Evolutionary conservation across 2,113 vertebrate species (phyloP), one percentile per base, ranked within the genome.

Genomic region (Nymphicus hollandicus): DNA sequence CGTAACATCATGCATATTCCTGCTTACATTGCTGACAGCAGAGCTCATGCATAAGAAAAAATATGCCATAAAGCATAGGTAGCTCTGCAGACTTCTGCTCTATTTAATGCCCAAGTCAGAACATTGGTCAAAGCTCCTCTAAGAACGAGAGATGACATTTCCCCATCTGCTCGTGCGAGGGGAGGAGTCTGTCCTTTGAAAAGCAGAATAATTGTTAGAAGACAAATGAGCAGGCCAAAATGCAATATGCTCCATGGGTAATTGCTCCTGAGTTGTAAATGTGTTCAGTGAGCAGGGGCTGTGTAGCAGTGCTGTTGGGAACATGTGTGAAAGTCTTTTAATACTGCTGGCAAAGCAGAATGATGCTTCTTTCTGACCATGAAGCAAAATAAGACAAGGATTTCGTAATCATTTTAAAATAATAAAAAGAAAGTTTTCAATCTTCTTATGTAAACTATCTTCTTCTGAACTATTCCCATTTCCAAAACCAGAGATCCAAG

Each of bases 1-100:
- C 6, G 9, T 86, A 95, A 89, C 85, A 85, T 96, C 91, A 84
- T 94, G 86, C 88, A 79, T 96, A 95, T 96, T 93, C 81, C 86
- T 89, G 80, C 90, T 95, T 88, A 94, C 88, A 55, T 76, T 90
- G 90, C 90, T 96, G 90, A 93, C 92, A 92, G 92, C 86, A 90
- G 95, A 95, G 86, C 93, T 96, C 95, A 96, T 95, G 95, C 82
- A 96, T 94, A 64, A 96, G 94, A 89, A 92, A 90, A 81, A 11
- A 18, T 20, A 80, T 41, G 88, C 77, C 68, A 71, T 93, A 92
- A 93, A 96, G 80, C 65, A 69, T 71, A 96, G 91, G 96, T 96
- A 97, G 74, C 49, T 91, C 58, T 61, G 58, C 53, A 72, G 93
- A 92, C 91, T 97, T 96, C 96, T 97, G 95, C 96, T 95, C 95